Conservation (phyloP, 2,888 invertebrate genomes). For the Lasioglossum lativentre region DNA sequence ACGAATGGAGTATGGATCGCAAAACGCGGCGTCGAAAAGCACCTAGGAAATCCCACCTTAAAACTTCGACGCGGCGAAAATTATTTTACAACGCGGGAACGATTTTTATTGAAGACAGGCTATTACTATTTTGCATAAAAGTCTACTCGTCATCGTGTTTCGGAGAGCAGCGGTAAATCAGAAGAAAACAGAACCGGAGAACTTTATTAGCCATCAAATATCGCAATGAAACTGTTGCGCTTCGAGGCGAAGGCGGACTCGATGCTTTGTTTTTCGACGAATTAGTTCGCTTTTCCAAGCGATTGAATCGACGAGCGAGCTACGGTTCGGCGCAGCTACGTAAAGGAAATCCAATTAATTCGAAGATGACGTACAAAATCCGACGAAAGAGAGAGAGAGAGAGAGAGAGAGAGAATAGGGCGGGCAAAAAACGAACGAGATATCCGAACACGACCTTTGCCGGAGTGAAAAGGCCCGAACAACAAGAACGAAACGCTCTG, state of each 20-base stretch:
- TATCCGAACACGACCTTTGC: conserved; percentile 44
- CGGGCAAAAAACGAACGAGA: background rate
- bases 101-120: background rate
- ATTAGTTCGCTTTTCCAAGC: conserved; percentile 43
- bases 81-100: background rate
- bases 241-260: background rate
- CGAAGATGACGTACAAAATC: conserved; percentile 49
- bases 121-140: background rate
- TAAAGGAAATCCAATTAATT: conserved; percentile 57
- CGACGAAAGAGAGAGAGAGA: background rate
- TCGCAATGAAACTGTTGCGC: background rate
- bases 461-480: conserved; percentile 36
- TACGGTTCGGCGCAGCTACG: conserved; percentile 15
- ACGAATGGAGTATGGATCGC: too few species aligned
- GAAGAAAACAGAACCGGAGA: background rate
- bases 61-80: background rate
- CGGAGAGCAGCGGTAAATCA: background rate
- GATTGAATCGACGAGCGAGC: conserved; percentile 39
- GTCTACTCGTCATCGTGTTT: background rate
- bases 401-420: background rate
- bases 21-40: too few species aligned
- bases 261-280: conserved; percentile 18
- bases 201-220: background rate
- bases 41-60: too few species aligned
- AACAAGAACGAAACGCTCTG: conserved; percentile 54